Evolutionary conservation across 1,140 invertebrate genomes (phyloP).

Genomic region (Druon quercuslanigerum): DNA sequence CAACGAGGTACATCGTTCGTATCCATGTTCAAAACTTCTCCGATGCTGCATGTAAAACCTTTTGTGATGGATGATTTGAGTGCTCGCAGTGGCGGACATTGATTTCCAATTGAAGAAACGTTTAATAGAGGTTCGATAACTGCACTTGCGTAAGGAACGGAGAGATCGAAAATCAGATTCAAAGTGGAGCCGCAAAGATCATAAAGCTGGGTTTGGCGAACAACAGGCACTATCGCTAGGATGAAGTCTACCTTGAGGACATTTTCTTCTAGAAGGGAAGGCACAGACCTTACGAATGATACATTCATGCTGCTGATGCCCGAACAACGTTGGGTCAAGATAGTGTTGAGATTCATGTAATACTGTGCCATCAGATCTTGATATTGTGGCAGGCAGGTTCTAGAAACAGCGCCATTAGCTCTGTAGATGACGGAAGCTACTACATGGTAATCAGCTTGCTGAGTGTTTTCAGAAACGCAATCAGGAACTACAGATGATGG

Average conservation of each 20-base stretch:
- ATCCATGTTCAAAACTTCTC: slow-evolving; percentile 95
- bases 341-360: slow-evolving; percentile 86
- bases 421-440: slow-evolving; percentile 91
- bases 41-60: slow-evolving; percentile 94
- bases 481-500: slow-evolving; percentile 92
- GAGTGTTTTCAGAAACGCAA: slow-evolving; percentile 95
- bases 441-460: slow-evolving; percentile 95
- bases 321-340: slow-evolving; percentile 93
- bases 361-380: slow-evolving; percentile 88
- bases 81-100: slow-evolving; percentile 92
- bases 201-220: slow-evolving; percentile 92
- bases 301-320: slow-evolving; percentile 97
- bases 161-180: slow-evolving; percentile 94
- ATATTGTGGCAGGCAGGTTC: slow-evolving; percentile 90
- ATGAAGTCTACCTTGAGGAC: slow-evolving; percentile 92
- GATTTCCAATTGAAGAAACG: slow-evolving; percentile 90
- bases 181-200: slow-evolving; percentile 95
- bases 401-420: slow-evolving; percentile 90
- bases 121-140: slow-evolving; percentile 93
- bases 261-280: slow-evolving; percentile 87
- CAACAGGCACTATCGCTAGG: slow-evolving; percentile 89
- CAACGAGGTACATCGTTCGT: slow-evolving; percentile 94
- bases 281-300: slow-evolving; percentile 88
- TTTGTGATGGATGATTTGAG: slow-evolving; percentile 88
- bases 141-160: slow-evolving; percentile 92